These are phyloP conservation scores for Drosophila busckii DNA, from an alignment of 1,140 invertebrate species.

Conservation along the genomic window DNA sequence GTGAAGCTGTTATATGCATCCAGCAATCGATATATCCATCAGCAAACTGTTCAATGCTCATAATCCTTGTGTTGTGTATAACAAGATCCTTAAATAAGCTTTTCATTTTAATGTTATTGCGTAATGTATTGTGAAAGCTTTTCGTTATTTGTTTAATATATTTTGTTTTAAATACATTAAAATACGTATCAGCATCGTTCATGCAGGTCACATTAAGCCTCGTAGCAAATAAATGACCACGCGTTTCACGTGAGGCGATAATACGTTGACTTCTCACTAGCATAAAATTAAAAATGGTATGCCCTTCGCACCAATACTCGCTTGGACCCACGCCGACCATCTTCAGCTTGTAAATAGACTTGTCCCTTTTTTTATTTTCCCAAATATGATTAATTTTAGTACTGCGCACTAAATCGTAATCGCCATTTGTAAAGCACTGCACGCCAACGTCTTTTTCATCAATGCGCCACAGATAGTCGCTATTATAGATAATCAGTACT, in stretches of 20 bases:
- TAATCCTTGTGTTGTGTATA: slow-evolving; percentile 54
- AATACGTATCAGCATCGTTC: not conserved
- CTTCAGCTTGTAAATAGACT: slow-evolving; percentile 62
- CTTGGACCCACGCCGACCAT: slow-evolving; percentile 67
- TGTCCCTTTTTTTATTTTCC: slow-evolving; percentile 43
- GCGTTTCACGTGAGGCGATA: slow-evolving; percentile 50
- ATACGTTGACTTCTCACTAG: slow-evolving; percentile 37
- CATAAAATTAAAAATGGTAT: slow-evolving; percentile 53
- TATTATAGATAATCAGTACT: slow-evolving; percentile 57
- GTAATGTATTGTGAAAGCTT: slow-evolving; percentile 9
- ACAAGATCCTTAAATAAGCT: slow-evolving; percentile 18
- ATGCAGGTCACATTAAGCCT: slow-evolving; percentile 27
- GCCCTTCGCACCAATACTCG: slow-evolving; percentile 79
- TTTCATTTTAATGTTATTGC: not conserved
- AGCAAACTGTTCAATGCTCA: slow-evolving; percentile 26
- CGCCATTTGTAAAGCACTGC: slow-evolving; percentile 69
- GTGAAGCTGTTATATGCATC: slow-evolving; percentile 34
- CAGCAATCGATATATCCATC: slow-evolving; percentile 3
- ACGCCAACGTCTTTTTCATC: slow-evolving; percentile 44
- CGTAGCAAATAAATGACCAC: slow-evolving; percentile 70
- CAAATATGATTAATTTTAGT: slow-evolving; percentile 51
- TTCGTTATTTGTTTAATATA: not conserved
- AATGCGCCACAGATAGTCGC: slow-evolving; percentile 52
- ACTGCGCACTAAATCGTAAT: slow-evolving; percentile 41
- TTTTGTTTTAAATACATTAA: slow-evolving; percentile 6